Evolutionary conservation across 2,797 vertebrate species (phyloP), one percentile per base, ranked within the genome.

Genomic region (Tarsius wallacei): DNA sequence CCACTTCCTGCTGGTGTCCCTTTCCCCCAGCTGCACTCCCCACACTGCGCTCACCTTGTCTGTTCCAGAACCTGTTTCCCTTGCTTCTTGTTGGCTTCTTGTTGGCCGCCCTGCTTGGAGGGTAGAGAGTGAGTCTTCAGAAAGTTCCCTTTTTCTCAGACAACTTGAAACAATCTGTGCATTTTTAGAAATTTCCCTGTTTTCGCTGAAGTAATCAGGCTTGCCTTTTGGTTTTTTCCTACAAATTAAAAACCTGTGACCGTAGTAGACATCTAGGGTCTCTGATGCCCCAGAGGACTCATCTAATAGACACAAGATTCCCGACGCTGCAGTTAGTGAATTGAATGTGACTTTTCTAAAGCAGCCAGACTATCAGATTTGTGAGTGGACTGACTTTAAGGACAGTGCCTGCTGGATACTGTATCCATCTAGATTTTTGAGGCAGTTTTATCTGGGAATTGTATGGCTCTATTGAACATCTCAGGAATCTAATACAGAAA

Each of bases 401-500:
- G 36, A 5, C 2, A 80, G 66, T 61, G 3, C 17, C 51, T 55
- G 51, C 51, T 53, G 28, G 26, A 19, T 80, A 51, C 53, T 74
- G 3, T 77, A 24, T 55, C 89, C 12, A 64, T 90, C 47, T 96
- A 64, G 24, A 68, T 63, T 90, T 93, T 76, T 80, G 63, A 89
- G 47, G 33, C 64, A 78, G 26, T 86, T 70, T 68, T 70, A 42
- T 82, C 13, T 95, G 66, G 36, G 33, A 85, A 63, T 91, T 95
- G 3, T 94, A 74, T 93, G 90, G 17, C 87, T 95, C 81, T 90
- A 53, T 71, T 59, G 47, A 95, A 78, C 1, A 1, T 82, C 15
- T 96, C 57, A 64, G 93, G 97, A 97, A 91, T 68, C 28, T 86
- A 8, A 36, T 91, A 70, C 97, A 22, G 95, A 97, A 73, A 66